Conservation (phyloP, 2,888 invertebrate genomes). For the Drosophila multiciliata region DNA sequence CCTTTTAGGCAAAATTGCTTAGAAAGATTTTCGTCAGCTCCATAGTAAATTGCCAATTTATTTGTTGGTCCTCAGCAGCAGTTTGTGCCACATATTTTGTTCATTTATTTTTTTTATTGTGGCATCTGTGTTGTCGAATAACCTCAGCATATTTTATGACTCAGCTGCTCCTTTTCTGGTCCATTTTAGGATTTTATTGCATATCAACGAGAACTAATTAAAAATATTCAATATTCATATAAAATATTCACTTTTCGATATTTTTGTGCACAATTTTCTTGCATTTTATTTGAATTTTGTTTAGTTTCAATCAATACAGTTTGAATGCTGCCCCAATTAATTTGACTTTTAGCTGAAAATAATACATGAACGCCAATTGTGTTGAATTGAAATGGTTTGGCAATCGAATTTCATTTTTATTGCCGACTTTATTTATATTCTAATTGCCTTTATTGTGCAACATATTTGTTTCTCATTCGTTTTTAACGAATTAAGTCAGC, state of each 20-base stretch:
- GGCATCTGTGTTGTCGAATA: slow-evolving; percentile 30
- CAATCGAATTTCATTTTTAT: slow-evolving; percentile 1
- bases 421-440: not conserved
- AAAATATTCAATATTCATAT: slow-evolving; percentile 38
- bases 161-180: not conserved
- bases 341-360: slow-evolving; percentile 5
- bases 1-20: slow-evolving; percentile 52
- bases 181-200: slow-evolving; percentile 4
- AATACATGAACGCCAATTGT: slow-evolving; percentile 6
- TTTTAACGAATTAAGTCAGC: not conserved
- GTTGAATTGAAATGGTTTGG: not conserved
- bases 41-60: slow-evolving; percentile 71
- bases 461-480: not conserved
- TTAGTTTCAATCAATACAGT: slow-evolving; percentile 21
- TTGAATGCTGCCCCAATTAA: slow-evolving; percentile 11
- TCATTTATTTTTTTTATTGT: slow-evolving; percentile 45
- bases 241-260: slow-evolving; percentile 11
- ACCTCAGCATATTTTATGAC: slow-evolving; percentile 31
- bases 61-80: slow-evolving; percentile 44
- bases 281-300: slow-evolving; percentile 31
- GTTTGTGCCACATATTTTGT: slow-evolving; percentile 48
- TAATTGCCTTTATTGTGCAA: not conserved
- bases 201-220: slow-evolving; percentile 46
- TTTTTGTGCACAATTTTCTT: slow-evolving; percentile 12
- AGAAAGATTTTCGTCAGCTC: slow-evolving; percentile 33